Evolutionary conservation across 2,888 invertebrate genomes (phyloP).

Genomic region (Parnassius mnemosyne): DNA sequence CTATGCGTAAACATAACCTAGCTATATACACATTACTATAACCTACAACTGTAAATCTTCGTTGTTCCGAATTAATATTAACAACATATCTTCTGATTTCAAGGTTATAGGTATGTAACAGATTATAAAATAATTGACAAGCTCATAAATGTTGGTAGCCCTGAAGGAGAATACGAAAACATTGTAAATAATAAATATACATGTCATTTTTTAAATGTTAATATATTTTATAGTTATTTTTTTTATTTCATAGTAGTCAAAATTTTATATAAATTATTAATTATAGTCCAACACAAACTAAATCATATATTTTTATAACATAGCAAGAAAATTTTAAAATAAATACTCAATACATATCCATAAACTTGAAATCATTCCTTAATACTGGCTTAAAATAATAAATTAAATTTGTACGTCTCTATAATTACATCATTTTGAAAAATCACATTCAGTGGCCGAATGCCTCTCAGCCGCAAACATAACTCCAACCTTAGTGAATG

Average conservation of each 20-base stretch:
- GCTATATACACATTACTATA: slow-evolving; percentile 41
- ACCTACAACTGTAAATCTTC: slow-evolving; percentile 11
- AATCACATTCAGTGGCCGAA: background rate
- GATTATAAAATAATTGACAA: too few relatives aligned
- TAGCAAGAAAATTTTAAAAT: too few relatives aligned
- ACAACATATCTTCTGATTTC: slow-evolving; percentile 14
- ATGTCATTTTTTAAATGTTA: too few relatives aligned
- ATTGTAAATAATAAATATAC: too few relatives aligned
- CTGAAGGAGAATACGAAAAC: too few relatives aligned
- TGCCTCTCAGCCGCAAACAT: background rate
- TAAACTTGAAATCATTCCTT: slow-evolving; percentile 20
- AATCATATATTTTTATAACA: too few relatives aligned
- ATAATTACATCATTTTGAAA: slow-evolving; percentile 3
- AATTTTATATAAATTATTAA: too few relatives aligned
- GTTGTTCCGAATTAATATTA: slow-evolving; percentile 6
- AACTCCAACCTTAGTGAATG: background rate
- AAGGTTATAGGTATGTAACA: slow-evolving; percentile 6
- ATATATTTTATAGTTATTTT: too few relatives aligned
- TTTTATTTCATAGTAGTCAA: too few relatives aligned
- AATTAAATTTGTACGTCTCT: slow-evolving; percentile 37
- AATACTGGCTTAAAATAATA: slow-evolving; percentile 27
- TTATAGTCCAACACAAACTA: too few relatives aligned
- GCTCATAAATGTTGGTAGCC: too few relatives aligned
- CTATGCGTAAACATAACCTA: slow-evolving; percentile 34
- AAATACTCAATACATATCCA: background rate